These are phyloP conservation scores for Steinernema scapterisci DNA, from an alignment of 2,888 invertebrate genomes.

Conservation along the genomic window DNA sequence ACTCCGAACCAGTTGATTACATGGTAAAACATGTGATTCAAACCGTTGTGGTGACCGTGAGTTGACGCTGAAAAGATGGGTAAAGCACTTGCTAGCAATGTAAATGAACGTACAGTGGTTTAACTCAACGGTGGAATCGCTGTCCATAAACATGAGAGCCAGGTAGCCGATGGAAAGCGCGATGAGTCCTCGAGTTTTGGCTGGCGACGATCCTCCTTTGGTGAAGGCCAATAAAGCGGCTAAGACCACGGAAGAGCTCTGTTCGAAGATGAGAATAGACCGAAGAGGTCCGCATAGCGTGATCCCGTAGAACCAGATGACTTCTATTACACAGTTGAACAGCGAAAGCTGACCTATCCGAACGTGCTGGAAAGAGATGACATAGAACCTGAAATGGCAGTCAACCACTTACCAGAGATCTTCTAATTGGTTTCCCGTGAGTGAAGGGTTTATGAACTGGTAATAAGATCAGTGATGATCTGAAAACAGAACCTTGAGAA, in stretches of 20 bases:
- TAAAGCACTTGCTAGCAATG: neutral
- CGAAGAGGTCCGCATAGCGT: slow-evolving; percentile 72
- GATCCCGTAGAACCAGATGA: slow-evolving; percentile 72
- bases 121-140: slow-evolving; percentile 68
- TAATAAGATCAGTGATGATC: slow-evolving; percentile 69
- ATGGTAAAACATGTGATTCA: slow-evolving; percentile 71
- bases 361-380: slow-evolving; percentile 45
- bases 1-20: slow-evolving; percentile 71
- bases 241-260: slow-evolving; percentile 70
- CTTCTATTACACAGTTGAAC: slow-evolving; percentile 67
- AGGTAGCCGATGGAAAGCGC: slow-evolving; percentile 70
- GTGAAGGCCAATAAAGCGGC: slow-evolving; percentile 71
- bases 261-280: slow-evolving; percentile 71
- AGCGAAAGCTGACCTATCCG: slow-evolving; percentile 56
- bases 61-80: slow-evolving; percentile 64
- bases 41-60: slow-evolving; percentile 70
- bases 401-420: slow-evolving; percentile 47
- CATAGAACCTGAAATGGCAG: neutral
- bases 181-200: slow-evolving; percentile 68
- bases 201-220: slow-evolving; percentile 68
- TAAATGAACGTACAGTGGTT: slow-evolving; percentile 68
- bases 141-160: slow-evolving; percentile 71
- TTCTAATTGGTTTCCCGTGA: slow-evolving; percentile 67
- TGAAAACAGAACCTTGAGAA: slow-evolving; percentile 43
- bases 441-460: slow-evolving; percentile 71